Evolutionary conservation across 2,113 vertebrate species (phyloP).

Genomic region (Ardeotis arabs): DNA sequence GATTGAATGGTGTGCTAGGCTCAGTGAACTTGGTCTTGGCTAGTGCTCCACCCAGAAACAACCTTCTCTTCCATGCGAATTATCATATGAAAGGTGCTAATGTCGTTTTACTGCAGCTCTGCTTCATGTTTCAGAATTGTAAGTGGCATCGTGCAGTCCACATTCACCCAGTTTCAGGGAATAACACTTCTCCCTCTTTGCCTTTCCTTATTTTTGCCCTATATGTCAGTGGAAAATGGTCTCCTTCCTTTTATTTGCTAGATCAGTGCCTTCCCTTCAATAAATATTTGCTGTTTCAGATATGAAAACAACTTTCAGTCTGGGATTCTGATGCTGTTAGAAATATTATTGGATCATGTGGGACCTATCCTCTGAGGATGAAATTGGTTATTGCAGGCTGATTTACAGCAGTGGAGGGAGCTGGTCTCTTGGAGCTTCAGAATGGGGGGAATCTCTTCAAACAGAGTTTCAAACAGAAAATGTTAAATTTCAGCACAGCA

Average conservation of each 20-base stretch:
- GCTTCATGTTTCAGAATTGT: constrained; percentile 67
- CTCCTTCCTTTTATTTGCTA: not conserved
- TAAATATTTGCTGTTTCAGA: not conserved
- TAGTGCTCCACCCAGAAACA: constrained; percentile 71
- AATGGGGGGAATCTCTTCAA: not conserved
- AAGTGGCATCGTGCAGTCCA: constrained; percentile 35
- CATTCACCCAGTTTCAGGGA: constrained; percentile 8
- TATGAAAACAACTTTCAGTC: not conserved
- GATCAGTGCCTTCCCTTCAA: not conserved
- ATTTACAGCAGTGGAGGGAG: not conserved
- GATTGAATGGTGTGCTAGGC: constrained; percentile 76
- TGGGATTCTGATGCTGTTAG: not conserved
- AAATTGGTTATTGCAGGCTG: not conserved
- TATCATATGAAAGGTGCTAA: constrained; percentile 81
- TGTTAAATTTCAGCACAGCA: not conserved
- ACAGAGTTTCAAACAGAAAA: not conserved
- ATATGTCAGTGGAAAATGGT: not conserved
- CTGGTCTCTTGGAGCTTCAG: not conserved
- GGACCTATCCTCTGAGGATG: not conserved
- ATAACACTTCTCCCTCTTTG: not conserved
- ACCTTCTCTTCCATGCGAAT: constrained; percentile 70
- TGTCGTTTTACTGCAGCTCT: constrained; percentile 38
- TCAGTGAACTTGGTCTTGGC: constrained; percentile 82
- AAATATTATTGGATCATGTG: not conserved
- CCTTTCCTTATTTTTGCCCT: not conserved